Conservation (phyloP, 2,113 vertebrate genomes). For the Pituophis catenifer region DNA sequence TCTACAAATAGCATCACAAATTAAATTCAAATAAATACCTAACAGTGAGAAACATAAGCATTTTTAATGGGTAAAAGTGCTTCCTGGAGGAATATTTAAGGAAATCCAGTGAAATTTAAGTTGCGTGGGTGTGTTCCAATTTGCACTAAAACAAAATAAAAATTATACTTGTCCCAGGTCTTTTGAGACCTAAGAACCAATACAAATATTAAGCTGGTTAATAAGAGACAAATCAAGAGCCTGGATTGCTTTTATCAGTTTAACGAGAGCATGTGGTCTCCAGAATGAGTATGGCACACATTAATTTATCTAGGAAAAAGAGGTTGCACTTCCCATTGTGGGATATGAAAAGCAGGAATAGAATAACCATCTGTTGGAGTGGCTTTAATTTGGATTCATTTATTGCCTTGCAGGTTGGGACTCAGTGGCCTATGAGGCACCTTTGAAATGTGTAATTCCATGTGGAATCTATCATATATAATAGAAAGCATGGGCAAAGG, state of each 20-base stretch:
- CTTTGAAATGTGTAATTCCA: neutral
- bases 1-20: neutral
- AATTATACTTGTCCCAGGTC: neutral
- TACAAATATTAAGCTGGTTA: neutral
- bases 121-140: neutral
- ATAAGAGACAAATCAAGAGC: neutral
- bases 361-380: neutral
- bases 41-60: neutral
- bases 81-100: neutral
- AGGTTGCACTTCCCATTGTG: neutral
- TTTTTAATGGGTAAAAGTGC: neutral
- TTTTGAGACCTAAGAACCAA: neutral
- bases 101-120: neutral
- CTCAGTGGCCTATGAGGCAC: neutral
- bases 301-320: neutral
- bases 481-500: neutral
- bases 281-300: neutral
- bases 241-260: neutral
- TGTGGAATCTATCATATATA: neutral
- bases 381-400: neutral
- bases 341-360: neutral
- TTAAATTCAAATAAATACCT: neutral
- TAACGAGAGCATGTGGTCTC: neutral
- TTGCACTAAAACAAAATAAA: neutral
- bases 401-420: neutral